Percentiles rank a stretch among this genome's conserved stretches.
Evolutionary conservation across 1,140 invertebrate genomes (phyloP).

Genomic region (Sycophaga agraensis): DNA sequence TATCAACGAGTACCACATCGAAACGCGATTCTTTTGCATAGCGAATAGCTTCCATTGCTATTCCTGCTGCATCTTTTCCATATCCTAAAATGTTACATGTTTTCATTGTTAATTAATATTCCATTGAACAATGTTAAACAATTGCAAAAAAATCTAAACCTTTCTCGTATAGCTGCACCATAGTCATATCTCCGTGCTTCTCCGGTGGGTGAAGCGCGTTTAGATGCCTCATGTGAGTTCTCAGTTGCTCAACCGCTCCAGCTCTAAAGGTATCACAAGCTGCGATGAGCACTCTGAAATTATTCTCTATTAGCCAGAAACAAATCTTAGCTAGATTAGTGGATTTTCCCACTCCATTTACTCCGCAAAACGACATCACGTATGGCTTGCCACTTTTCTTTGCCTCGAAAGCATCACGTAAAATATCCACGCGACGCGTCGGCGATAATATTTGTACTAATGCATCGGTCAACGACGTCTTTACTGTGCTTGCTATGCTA

Average conservation of each 20-base stretch:
- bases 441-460: constrained; percentile 93
- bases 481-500: constrained; percentile 82
- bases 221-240: constrained; percentile 92
- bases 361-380: constrained; percentile 97
- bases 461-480: constrained; percentile 77
- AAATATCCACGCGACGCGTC: constrained; percentile 91
- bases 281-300: constrained; percentile 93
- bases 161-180: constrained; percentile 97
- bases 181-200: constrained; percentile 68
- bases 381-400: constrained; percentile 83
- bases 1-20: constrained; percentile 95
- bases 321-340: constrained; percentile 99
- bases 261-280: constrained; percentile 99
- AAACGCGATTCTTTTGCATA: constrained; percentile 79
- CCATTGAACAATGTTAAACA: no score
- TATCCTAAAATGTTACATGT: constrained; percentile 64
- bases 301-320: constrained; percentile 99
- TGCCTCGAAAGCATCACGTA: constrained; percentile 92
- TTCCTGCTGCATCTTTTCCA: constrained; percentile 96
- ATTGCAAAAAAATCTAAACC: constrained; percentile 49
- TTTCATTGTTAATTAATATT: no score
- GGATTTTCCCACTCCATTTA: constrained; percentile 99
- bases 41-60: constrained; percentile 95
- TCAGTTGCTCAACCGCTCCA: constrained; percentile 96
- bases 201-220: constrained; percentile 89